A percentile compares a stretch with the other conserved stretches of the same genome.
phyloP scores from a whole-genome alignment of 2,888 invertebrate genomes.

The Aporophyla lueneburgensis region DNA sequence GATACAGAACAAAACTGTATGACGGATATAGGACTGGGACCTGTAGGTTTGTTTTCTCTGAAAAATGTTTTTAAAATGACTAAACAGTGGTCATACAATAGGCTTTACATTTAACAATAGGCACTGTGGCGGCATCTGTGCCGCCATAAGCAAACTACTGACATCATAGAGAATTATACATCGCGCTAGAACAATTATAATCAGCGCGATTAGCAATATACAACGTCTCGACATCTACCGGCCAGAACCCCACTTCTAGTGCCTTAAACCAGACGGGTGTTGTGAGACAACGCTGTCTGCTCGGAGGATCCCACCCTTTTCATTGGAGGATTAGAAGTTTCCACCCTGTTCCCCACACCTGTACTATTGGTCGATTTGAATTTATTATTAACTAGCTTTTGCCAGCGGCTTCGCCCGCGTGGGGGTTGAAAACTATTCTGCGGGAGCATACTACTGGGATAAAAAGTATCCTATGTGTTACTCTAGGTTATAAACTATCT shows the following conservation, averaged over 20 bases:
- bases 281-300: no score
- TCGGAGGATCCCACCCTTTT: background rate
- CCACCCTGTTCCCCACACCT: no score
- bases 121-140: background rate
- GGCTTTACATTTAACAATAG: background rate
- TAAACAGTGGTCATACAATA: background rate
- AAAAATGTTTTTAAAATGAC: background rate
- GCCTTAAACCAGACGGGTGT: no score
- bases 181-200: background rate
- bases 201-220: background rate
- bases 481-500: no score
- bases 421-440: no score
- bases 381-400: background rate
- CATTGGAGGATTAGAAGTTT: background rate
- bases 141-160: background rate
- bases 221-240: background rate
- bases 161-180: background rate
- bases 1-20: background rate
- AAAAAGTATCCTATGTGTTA: no score
- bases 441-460: no score
- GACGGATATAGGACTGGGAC: no score
- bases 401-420: no score
- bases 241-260: no score
- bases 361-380: background rate
- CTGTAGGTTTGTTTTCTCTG: background rate